Evolutionary conservation across 2,797 vertebrate genomes (phyloP).

Genomic region (Ficedula albicollis): DNA sequence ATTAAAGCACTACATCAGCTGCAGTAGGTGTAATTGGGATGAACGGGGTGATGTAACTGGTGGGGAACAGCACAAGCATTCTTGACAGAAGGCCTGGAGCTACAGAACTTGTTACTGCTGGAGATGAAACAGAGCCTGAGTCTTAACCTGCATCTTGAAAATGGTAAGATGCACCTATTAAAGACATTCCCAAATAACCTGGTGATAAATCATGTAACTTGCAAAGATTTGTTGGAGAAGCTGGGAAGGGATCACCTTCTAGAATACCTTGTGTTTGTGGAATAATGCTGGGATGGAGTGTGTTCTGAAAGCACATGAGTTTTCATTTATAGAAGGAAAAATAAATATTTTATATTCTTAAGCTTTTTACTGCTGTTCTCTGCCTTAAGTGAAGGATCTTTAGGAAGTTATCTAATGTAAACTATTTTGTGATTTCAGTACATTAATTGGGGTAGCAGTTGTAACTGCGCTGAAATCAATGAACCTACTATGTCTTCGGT

Average conservation of each 20-base stretch:
- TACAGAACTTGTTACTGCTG: slow-evolving; percentile 51
- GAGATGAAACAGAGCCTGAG: slow-evolving; percentile 43
- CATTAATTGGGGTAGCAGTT: not conserved
- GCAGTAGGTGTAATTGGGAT: slow-evolving; percentile 38
- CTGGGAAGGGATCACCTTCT: not conserved
- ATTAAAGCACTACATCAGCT: slow-evolving; percentile 63
- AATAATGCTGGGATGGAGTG: rapidly evolving
- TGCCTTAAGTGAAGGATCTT: not conserved
- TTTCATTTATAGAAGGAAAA: not conserved
- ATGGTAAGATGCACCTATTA: slow-evolving; percentile 25
- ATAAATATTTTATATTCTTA: not conserved
- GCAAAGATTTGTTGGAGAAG: not conserved
- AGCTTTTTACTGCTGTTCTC: not conserved
- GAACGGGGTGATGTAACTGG: slow-evolving; percentile 49
- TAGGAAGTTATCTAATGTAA: not conserved
- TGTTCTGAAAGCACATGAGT: not conserved
- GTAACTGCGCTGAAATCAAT: not conserved
- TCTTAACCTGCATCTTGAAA: slow-evolving; percentile 39
- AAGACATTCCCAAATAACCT: slow-evolving; percentile 14
- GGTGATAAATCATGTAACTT: not conserved
- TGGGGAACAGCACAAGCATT: slow-evolving; percentile 45
- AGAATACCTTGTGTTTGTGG: not conserved
- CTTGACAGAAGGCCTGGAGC: slow-evolving; percentile 48
- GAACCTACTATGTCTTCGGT: not conserved
- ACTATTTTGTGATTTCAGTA: not conserved